Evolutionary conservation across 2,888 invertebrate species (phyloP).

Genomic region (Lochmaea crataegi): DNA sequence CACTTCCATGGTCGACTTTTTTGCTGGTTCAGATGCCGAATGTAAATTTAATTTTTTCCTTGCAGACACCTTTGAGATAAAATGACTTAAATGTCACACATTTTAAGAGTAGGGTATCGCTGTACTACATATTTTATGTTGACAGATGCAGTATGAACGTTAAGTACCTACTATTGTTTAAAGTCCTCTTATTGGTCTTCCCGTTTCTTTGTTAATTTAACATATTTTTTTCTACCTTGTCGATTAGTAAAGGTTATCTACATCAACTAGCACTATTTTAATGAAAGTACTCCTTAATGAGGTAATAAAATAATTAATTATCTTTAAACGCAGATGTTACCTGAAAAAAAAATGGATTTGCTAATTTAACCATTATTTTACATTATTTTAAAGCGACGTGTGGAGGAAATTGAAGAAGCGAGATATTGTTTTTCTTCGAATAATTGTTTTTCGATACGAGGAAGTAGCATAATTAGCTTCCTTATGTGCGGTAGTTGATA

Average conservation of each 20-base stretch:
- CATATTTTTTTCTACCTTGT: not conserved
- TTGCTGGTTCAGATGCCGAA: too few species aligned
- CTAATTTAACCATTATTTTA: not conserved
- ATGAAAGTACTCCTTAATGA: slow-evolving; percentile 6
- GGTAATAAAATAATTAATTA: slow-evolving; percentile 11
- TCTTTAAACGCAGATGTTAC: not conserved
- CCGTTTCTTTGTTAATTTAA: not conserved
- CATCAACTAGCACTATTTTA: not conserved
- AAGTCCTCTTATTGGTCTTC: not conserved
- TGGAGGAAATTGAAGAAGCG: not conserved
- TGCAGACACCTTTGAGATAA: too few species aligned
- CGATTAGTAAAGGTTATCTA: not conserved
- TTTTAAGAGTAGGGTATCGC: too few species aligned
- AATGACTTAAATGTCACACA: too few species aligned
- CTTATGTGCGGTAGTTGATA: not conserved
- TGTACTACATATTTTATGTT: too few species aligned
- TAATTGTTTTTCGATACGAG: not conserved
- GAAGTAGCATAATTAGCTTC: not conserved
- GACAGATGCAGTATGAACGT: too few species aligned
- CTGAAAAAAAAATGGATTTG: not conserved
- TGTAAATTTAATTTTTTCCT: too few species aligned
- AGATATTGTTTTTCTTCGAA: not conserved
- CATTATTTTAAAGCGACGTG: not conserved
- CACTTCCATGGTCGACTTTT: too few species aligned
- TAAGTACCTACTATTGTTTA: not conserved